A percentile compares a stretch with the other conserved stretches of the same genome.
phyloP scores from a whole-genome alignment of 2,888 invertebrate genomes.

The Scrobipalpa atriplicella region DNA sequence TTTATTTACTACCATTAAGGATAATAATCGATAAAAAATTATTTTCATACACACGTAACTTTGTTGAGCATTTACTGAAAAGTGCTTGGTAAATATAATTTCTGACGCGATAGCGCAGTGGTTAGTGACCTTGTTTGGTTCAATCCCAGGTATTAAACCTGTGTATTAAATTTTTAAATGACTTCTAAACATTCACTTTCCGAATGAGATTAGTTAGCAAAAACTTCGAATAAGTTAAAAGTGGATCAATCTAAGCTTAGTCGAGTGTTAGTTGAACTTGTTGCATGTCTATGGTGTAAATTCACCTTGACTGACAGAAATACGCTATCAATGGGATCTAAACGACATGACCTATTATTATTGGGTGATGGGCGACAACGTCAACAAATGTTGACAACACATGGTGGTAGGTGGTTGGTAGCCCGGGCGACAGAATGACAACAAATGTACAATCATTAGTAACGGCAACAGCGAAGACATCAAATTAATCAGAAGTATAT shows the following conservation, averaged over 20 bases:
- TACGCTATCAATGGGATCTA: slow-evolving; percentile 4
- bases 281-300: not conserved
- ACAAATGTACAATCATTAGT: slow-evolving; percentile 3
- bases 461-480: not conserved
- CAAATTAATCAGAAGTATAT: slow-evolving; percentile 4
- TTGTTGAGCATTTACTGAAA: not conserved
- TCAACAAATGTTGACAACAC: slow-evolving; percentile 10
- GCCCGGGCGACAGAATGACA: not conserved
- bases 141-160: too few species aligned
- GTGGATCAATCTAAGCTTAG: too few species aligned
- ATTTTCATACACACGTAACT: not conserved
- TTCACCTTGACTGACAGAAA: not conserved
- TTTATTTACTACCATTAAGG: slow-evolving; percentile 13
- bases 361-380: not conserved
- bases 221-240: too few species aligned
- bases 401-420: not conserved
- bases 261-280: not conserved
- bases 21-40: slow-evolving; percentile 1
- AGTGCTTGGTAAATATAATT: too few species aligned
- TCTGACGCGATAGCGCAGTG: too few species aligned
- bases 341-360: slow-evolving; percentile 5
- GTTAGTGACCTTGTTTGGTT: too few species aligned
- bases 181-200: too few species aligned
- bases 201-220: too few species aligned
- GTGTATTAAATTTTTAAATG: too few species aligned